phyloP scores from a whole-genome alignment of 2,888 invertebrate species.

The Pseudococcus longispinus region DNA sequence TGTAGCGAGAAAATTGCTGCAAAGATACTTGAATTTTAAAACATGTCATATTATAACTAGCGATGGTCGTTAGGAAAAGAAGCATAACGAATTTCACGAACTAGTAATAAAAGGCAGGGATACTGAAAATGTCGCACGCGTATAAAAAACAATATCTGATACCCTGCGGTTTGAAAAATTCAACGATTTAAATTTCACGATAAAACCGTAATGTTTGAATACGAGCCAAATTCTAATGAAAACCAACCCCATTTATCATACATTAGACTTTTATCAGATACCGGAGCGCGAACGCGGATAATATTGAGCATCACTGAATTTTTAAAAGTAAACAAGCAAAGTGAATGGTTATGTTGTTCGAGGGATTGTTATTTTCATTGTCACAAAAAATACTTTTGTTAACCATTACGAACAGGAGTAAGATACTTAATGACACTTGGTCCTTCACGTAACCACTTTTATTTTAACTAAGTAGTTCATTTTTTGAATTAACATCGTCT shows the following conservation, averaged over 20 bases:
- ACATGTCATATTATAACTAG: neutral
- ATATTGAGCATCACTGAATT: conserved; percentile 11
- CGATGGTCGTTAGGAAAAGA: neutral
- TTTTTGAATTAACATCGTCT: neutral
- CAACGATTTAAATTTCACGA: neutral
- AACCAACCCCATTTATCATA: neutral
- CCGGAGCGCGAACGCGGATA: neutral
- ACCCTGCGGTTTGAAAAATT: neutral
- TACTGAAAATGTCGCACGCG: neutral
- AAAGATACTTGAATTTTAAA: conserved; percentile 21
- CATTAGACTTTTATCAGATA: conserved; percentile 1
- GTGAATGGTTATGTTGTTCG: neutral
- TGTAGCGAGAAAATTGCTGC: neutral
- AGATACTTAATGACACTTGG: conserved; percentile 31
- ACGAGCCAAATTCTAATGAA: neutral
- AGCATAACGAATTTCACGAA: conserved; percentile 7
- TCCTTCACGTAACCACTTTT: neutral
- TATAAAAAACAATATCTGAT: neutral
- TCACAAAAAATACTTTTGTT: conserved; percentile 1
- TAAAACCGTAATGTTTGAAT: neutral
- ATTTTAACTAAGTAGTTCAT: neutral
- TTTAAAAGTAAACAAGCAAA: neutral
- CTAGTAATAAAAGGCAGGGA: conserved; percentile 7
- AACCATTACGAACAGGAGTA: conserved; percentile 11
- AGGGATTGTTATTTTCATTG: conserved; percentile 22